Percentiles rank a stretch among this genome's conserved stretches.
These are phyloP conservation scores for Cyrtorhinus lividipennis DNA, from an alignment of 1,140 invertebrate species.

Conservation along the genomic window DNA sequence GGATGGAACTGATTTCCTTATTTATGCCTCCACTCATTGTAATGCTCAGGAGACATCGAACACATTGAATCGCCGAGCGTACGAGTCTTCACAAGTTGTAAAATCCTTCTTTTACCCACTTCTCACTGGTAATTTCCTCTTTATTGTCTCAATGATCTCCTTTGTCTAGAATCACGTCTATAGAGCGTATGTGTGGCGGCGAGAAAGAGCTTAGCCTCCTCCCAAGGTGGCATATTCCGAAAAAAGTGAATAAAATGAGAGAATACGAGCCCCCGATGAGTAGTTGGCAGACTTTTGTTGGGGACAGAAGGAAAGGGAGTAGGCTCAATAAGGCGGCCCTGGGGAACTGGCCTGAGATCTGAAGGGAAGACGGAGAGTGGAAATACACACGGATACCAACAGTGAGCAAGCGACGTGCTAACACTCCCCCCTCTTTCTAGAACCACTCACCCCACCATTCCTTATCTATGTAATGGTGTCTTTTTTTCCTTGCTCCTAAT, in stretches of 20 bases:
- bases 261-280: neutral
- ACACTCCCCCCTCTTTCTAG: neutral
- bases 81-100: no score
- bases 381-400: neutral
- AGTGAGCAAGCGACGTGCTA: neutral
- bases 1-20: no score
- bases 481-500: neutral
- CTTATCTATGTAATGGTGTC: neutral
- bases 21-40: no score
- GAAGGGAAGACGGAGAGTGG: neutral
- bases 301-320: neutral
- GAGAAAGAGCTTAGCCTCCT: neutral
- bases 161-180: no score
- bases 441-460: neutral
- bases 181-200: no score
- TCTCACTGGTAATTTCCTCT: no score
- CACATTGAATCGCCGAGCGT: no score
- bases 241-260: neutral
- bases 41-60: no score
- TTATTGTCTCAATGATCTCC: no score
- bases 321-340: neutral
- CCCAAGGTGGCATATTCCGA: neutral
- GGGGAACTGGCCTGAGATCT: neutral
- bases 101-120: no score
- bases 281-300: neutral